Evolutionary conservation across 2,113 vertebrate species (phyloP).

Genomic region (Sander vitreus): DNA sequence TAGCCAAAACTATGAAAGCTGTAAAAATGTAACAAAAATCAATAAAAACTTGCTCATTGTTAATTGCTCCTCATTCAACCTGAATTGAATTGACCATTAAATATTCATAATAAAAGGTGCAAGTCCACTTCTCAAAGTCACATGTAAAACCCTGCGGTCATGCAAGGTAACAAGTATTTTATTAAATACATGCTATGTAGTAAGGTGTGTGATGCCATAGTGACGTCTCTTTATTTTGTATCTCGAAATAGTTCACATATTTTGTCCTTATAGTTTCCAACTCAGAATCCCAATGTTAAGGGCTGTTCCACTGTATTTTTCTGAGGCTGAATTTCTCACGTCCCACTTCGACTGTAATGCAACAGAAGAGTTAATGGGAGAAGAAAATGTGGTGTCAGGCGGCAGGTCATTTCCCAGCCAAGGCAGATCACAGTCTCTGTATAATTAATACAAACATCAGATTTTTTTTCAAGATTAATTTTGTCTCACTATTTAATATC

Average conservation of each 20-base stretch:
- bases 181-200: background rate
- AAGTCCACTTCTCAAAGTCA: background rate
- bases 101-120: background rate
- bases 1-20: no score
- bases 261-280: background rate
- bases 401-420: conserved; percentile 16
- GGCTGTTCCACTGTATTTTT: background rate
- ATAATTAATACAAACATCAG: conserved; percentile 32
- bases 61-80: no score
- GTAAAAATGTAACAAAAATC: no score
- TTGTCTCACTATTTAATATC: conserved; percentile 10
- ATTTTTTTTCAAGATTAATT: background rate
- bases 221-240: no score
- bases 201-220: background rate
- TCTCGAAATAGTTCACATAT: background rate
- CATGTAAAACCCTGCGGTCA: background rate
- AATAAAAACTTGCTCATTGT: no score
- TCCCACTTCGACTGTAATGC: background rate
- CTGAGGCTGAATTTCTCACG: background rate
- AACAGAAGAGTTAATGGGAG: conserved; percentile 33
- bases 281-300: background rate
- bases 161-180: background rate
- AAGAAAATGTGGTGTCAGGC: conserved; percentile 6
- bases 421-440: background rate
- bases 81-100: background rate